Base-by-base conservation (phyloP, 2,797 vertebrate genomes). In the Labeo calbasu region DNA sequence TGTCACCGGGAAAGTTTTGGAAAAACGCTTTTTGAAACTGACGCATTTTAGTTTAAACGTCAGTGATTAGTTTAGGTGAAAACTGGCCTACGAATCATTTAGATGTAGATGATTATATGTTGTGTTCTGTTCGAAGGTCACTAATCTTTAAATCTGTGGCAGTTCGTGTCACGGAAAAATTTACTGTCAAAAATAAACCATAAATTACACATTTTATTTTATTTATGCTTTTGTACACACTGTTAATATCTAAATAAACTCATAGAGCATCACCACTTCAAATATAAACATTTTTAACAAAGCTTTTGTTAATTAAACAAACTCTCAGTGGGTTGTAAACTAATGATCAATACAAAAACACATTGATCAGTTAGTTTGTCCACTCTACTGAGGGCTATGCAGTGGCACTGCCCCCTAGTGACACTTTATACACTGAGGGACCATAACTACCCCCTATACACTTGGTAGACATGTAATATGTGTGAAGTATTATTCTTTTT, bases 381-480 rank as follows among this genome's bases (percentile, higher is more conserved):
- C 76, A 21, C 59, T 76, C 73, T 66, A 40, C 19, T 50, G 51
- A 73, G 78, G 94, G 94, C 83, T 90, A 91, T 93, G 96, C 96
- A 94, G 95, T 96, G 95, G 95, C 86, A 96, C 94, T 95, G 96
- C 96, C 96, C 96, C 95, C 96, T 96, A 94, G 96, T 96, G 96
- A 90, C 69, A 69, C 40, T 81, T 68, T 76, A 15, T 28, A 4
- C 48, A 61, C 66, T 28, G 23, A 71, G 59, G 25, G 77, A 21
- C 55, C 21, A 43, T 59, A n/a, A 25, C 46, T 53, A 40, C 65
- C 82, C 71, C 82, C 40, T 85, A 81, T n/a, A 48, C 77, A 48
- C 69, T 28, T 40, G 23, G 73, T 21, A 53, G 6, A 11, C 10
- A 6, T 55, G 7, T 55, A 55, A 25, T 19, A 32, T 51, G 43